Evolutionary conservation across 2,888 invertebrate genomes (phyloP).

Genomic region (Xanthostigma xanthostigma): DNA sequence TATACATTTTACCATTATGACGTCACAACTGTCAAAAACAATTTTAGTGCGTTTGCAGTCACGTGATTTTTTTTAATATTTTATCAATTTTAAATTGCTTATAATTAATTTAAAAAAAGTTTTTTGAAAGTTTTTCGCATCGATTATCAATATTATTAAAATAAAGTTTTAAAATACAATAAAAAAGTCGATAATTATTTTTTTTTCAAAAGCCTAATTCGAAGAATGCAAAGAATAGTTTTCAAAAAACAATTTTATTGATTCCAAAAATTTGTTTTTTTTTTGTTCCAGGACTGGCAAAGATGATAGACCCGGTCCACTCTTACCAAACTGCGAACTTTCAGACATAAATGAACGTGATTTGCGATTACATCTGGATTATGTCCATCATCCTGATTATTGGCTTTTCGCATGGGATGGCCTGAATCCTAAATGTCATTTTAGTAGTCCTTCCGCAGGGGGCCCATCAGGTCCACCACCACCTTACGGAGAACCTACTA

Average conservation of each 20-base stretch:
- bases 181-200: too few relatives aligned
- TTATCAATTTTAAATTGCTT: too few relatives aligned
- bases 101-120: too few relatives aligned
- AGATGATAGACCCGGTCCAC: slow-evolving; percentile 18
- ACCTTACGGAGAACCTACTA: not conserved
- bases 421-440: slow-evolving; percentile 51
- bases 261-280: slow-evolving; percentile 1
- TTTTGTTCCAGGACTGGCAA: slow-evolving; percentile 10
- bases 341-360: slow-evolving; percentile 67
- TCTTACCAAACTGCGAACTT: slow-evolving; percentile 51
- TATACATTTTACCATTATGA: too few relatives aligned
- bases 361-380: slow-evolving; percentile 56
- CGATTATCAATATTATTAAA: too few relatives aligned
- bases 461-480: not conserved
- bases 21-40: too few relatives aligned
- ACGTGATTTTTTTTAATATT: too few relatives aligned
- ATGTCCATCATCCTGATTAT: slow-evolving; percentile 48
- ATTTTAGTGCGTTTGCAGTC: too few relatives aligned
- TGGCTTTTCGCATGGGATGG: slow-evolving; percentile 69
- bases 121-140: too few relatives aligned
- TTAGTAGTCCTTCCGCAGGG: slow-evolving; percentile 9
- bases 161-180: too few relatives aligned
- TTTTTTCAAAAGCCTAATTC: too few relatives aligned
- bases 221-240: too few relatives aligned
- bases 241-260: not conserved